phyloP scores from a whole-genome alignment of 2,113 vertebrate genomes.

The Jaculus jaculus region DNA sequence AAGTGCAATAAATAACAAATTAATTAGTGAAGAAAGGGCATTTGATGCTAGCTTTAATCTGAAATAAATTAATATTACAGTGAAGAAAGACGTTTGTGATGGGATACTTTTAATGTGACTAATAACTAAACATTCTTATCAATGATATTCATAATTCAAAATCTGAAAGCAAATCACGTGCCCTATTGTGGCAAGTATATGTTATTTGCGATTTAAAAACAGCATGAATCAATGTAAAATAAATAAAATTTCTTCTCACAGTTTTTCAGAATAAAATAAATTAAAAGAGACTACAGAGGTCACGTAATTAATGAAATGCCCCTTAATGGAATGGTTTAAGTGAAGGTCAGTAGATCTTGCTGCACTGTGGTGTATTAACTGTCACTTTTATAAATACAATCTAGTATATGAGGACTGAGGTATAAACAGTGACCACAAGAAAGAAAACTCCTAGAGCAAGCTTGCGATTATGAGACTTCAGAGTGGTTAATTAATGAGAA shows the following conservation, averaged over 20 bases:
- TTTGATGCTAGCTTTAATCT: slow-evolving; percentile 64
- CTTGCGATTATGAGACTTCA: background rate
- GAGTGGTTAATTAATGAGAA: background rate
- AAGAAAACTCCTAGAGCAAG: background rate
- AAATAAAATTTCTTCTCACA: background rate
- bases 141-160: slow-evolving; percentile 45
- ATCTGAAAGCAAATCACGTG: slow-evolving; percentile 14
- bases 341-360: background rate
- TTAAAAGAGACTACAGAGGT: background rate
- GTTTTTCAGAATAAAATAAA: background rate
- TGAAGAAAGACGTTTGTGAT: slow-evolving; percentile 23
- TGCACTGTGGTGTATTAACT: background rate
- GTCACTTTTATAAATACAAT: background rate
- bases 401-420: background rate
- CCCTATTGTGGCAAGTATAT: background rate
- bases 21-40: slow-evolving; percentile 79
- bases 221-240: background rate
- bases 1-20: slow-evolving; percentile 77
- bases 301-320: background rate
- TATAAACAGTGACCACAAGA: background rate
- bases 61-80: slow-evolving; percentile 52
- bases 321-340: background rate
- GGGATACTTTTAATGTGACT: background rate
- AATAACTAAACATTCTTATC: slow-evolving; percentile 6
- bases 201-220: background rate